These are phyloP conservation scores for Margarornis squamiger DNA, from an alignment of 2,797 vertebrate genomes.

Conservation along the genomic window DNA sequence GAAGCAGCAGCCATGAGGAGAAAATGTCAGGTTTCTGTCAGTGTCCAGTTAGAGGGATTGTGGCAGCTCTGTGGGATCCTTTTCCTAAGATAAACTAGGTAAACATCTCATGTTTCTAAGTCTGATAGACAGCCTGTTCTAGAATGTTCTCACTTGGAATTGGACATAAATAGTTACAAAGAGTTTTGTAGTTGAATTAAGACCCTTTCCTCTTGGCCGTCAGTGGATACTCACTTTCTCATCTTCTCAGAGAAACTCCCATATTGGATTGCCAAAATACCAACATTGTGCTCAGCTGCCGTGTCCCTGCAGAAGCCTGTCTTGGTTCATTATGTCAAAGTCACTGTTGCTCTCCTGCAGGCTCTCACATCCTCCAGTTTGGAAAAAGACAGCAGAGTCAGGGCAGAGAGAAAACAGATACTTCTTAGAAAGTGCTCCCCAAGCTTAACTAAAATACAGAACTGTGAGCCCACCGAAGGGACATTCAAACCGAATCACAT, in stretches of 20 bases:
- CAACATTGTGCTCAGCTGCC: background rate
- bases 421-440: background rate
- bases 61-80: background rate
- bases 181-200: background rate
- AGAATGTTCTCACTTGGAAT: background rate
- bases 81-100: background rate
- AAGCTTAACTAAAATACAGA: background rate
- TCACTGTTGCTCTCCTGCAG: background rate
- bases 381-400: background rate
- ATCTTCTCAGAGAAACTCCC: background rate
- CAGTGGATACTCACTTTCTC: background rate
- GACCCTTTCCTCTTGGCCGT: background rate
- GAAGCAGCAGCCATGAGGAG: background rate
- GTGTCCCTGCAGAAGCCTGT: background rate
- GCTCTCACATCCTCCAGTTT: background rate
- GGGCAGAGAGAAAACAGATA: background rate
- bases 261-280: background rate
- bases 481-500: background rate
- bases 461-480: background rate
- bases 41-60: background rate
- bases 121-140: background rate
- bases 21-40: conserved; percentile 1
- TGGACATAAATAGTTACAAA: background rate
- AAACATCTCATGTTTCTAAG: background rate
- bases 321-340: background rate